These are phyloP conservation scores for Epicampocera succincta DNA, from an alignment of 2,888 invertebrate genomes.

Conservation along the genomic window DNA sequence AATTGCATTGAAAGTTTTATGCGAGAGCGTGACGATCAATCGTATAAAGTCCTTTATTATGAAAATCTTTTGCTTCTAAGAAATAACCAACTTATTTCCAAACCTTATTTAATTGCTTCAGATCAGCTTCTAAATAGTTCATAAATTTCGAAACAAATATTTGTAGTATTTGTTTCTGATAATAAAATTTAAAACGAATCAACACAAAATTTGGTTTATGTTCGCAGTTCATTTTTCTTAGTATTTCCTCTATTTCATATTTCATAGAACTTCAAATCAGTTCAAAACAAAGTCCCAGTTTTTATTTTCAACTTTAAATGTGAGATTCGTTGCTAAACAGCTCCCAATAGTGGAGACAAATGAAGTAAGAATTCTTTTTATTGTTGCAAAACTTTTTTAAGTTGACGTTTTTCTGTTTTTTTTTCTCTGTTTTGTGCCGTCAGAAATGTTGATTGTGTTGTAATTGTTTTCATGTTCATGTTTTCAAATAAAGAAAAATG, in stretches of 20 bases:
- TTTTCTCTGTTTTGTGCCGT: neutral
- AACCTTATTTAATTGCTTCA: too few relatives aligned
- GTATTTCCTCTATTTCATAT: conserved; percentile 3
- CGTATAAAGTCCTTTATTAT: too few relatives aligned
- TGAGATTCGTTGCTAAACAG: conserved; percentile 25
- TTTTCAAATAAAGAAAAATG: conserved; percentile 26
- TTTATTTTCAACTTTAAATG: conserved; percentile 3
- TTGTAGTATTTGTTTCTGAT: too few relatives aligned
- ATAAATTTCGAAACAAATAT: too few relatives aligned
- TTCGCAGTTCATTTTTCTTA: conserved; percentile 7
- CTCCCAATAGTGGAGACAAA: conserved; percentile 23
- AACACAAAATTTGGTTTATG: neutral
- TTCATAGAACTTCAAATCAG: conserved; percentile 19
- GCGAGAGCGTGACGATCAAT: too few relatives aligned
- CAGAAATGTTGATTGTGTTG: conserved; percentile 39
- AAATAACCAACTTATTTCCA: too few relatives aligned
- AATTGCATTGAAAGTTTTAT: too few relatives aligned
- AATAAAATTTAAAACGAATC: neutral
- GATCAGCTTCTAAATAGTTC: too few relatives aligned
- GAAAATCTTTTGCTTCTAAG: too few relatives aligned
- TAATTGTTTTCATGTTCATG: conserved; percentile 49
- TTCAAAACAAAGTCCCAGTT: neutral
- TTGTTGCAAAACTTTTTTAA: conserved; percentile 27
- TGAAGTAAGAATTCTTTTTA: conserved; percentile 8
- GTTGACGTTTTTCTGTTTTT: conserved; percentile 20